Base-by-base conservation (phyloP, 2,797 vertebrate genomes). In the Enteromius anoplus region DNA sequence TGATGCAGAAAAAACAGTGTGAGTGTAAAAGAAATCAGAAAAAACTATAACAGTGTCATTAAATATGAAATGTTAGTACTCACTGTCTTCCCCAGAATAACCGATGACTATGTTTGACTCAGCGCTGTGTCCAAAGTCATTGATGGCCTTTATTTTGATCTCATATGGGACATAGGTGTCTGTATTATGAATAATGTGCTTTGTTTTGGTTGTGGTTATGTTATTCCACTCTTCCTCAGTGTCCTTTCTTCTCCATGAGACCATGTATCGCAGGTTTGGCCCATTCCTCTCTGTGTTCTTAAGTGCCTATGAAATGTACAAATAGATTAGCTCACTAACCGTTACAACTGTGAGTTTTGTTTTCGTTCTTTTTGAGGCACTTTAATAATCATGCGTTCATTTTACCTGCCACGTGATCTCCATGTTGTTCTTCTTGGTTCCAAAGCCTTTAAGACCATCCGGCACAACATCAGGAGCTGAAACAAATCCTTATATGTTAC, bases 391-490 rank as follows among this genome's bases (percentile, higher is more conserved):
- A n/a, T 26, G 37, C 26, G 6, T 79, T 42, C 3, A 55, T 75
- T 95, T 95, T 90, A 99, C 98, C 86, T 96, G 97, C 98, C 98
- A 99, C 0, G 93, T 96, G 90, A 99, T 98, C 90, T 98, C 97
- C 97, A 99, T 99, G 86, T 98, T 99, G 91, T 95, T 97, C 86
- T 96, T 98, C 62, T 93, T 94, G 79, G 96, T 96, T 53, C 98
- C 98, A 87, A 93, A 94, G 14, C 97, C 97, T 87, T 95, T 94
- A 21, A 99, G 93, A 12, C 95, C 96, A 0, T 90, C 90, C 2
- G 97, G 98, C 77, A 97, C 94, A 47, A 93, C 90, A 90, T 98
- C 97, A 26, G 98, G 98, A 55, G 96, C 98, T 99, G 89, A 87
- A 94, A 93, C 64, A 84, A 73, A 76, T 21, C 68, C 4, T 71